A percentile compares a stretch with the other conserved stretches of the same genome.
Evolutionary conservation across 2,888 invertebrate species (phyloP).

Genomic region (Chaitophorus viminalis): DNA sequence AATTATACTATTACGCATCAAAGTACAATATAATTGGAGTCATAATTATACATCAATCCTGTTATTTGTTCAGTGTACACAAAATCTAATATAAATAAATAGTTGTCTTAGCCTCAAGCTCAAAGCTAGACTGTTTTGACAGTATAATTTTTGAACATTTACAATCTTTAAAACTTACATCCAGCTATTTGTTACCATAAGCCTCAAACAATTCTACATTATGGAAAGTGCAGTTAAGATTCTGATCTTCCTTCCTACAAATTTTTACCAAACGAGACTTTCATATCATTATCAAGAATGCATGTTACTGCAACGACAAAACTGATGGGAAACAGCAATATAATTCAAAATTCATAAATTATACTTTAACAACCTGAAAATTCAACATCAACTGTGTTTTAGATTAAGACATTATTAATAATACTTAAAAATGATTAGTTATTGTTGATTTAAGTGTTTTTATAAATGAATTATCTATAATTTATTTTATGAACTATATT

Average conservation of each 20-base stretch:
- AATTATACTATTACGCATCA: no score
- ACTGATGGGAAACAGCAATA: not conserved
- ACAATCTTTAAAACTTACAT: not conserved
- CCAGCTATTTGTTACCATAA: not conserved
- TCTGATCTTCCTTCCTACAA: not conserved
- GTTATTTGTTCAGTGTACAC: no score
- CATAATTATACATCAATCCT: no score
- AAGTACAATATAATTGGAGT: no score
- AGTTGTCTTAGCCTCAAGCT: no score
- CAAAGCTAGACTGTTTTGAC: no score
- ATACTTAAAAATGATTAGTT: no score
- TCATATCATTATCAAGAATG: not conserved
- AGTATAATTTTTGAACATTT: no score
- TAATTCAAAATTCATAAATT: not conserved
- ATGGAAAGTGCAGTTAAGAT: not conserved
- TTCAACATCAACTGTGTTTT: not conserved
- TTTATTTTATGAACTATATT: not conserved
- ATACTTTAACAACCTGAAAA: not conserved
- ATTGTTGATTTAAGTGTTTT: no score
- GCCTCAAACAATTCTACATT: not conserved
- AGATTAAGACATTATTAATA: no score
- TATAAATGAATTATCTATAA: no score
- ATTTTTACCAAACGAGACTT: not conserved
- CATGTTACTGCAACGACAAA: not conserved
- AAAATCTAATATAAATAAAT: no score